These are phyloP conservation scores for Sialia sialis DNA, from an alignment of 2,113 vertebrate species.

Conservation along the genomic window DNA sequence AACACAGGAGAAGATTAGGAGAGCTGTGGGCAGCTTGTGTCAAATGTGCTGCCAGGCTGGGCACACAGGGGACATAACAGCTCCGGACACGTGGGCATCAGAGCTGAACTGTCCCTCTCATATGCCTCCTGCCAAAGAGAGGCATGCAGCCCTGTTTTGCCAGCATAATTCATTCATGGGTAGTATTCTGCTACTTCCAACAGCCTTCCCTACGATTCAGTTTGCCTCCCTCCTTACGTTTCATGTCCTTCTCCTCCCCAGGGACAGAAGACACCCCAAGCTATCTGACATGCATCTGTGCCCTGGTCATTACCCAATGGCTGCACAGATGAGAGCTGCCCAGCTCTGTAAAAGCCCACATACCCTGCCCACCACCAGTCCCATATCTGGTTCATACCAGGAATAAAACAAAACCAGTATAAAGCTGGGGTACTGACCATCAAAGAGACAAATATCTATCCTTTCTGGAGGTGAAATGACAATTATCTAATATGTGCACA, in stretches of 20 bases:
- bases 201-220: neutral
- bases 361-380: neutral
- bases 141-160: fast-evolving
- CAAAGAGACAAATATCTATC: neutral
- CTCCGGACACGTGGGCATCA: neutral
- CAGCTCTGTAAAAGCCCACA: neutral
- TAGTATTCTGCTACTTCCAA: neutral
- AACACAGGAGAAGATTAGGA: neutral
- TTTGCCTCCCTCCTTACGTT: neutral
- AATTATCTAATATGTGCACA: neutral
- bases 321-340: fast-evolving
- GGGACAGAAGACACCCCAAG: neutral
- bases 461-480: neutral
- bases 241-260: neutral
- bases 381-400: neutral
- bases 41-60: neutral
- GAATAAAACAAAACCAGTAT: neutral
- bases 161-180: neutral
- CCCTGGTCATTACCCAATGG: neutral
- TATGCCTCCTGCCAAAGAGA: neutral
- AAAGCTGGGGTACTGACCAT: neutral
- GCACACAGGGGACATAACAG: neutral
- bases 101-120: neutral
- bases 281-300: fast-evolving
- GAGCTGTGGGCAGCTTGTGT: fast-evolving